A percentile compares a stretch with the other conserved stretches of the same genome.
Conservation (phyloP, 2,113 vertebrate genomes). For the Copsychus sechellarum region DNA sequence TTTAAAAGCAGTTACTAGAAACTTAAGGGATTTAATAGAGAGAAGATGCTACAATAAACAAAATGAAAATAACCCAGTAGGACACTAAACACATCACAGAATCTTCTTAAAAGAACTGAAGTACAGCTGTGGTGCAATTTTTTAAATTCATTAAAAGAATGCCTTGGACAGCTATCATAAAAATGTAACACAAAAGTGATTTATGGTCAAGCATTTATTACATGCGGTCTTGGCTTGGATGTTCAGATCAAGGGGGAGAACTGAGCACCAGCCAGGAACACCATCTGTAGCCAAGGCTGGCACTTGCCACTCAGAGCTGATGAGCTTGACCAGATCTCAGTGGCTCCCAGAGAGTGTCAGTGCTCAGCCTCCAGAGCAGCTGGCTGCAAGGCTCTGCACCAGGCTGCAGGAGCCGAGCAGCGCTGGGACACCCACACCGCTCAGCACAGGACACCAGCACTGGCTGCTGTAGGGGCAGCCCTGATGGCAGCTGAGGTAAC, state of each 20-base stretch:
- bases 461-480: not conserved
- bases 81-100: not conserved
- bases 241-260: not conserved
- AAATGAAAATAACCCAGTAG: not conserved
- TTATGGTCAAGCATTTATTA: not conserved
- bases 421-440: rapidly evolving
- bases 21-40: not conserved
- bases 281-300: not conserved
- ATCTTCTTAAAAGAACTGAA: not conserved
- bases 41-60: constrained; percentile 2
- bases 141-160: not conserved
- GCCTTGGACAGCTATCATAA: not conserved
- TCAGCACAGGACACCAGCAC: not conserved
- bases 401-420: not conserved
- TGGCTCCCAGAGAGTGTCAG: not conserved
- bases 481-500: rapidly evolving
- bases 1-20: constrained; percentile 1
- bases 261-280: not conserved
- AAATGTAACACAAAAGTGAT: not conserved
- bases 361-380: not conserved
- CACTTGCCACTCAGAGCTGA: not conserved
- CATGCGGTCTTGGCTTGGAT: not conserved
- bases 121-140: not conserved
- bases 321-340: not conserved
- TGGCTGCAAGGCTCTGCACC: not conserved